These are phyloP conservation scores for Gastrophysa polygoni DNA, from an alignment of 2,888 invertebrate species.

Conservation along the genomic window DNA sequence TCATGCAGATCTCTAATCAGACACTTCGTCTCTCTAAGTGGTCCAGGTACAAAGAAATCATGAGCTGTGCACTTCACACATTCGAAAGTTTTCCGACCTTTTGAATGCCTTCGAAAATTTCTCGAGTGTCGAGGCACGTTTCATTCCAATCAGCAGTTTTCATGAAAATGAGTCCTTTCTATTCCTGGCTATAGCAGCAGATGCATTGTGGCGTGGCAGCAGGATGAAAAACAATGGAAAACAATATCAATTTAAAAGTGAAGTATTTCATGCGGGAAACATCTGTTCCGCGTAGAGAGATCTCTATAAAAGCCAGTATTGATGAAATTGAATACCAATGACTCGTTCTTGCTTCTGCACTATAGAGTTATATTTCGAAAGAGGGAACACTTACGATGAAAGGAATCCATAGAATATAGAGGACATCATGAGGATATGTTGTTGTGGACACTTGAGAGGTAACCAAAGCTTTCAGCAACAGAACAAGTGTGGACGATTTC, in stretches of 20 bases:
- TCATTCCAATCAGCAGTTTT: not conserved
- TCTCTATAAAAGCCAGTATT: no score
- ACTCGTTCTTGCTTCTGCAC: no score
- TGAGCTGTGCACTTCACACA: not conserved
- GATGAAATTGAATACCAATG: no score
- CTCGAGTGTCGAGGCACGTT: not conserved
- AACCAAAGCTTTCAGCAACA: no score
- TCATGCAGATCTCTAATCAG: not conserved
- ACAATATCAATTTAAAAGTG: not conserved
- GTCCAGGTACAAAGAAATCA: not conserved
- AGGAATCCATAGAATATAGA: no score
- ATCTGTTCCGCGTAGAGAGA: not conserved
- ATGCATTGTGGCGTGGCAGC: not conserved
- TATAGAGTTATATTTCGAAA: no score
- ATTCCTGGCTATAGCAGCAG: not conserved
- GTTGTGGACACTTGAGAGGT: no score
- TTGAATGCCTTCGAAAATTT: not conserved
- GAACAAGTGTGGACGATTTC: no score
- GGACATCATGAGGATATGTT: no score
- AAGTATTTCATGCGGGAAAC: not conserved
- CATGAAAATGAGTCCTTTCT: not conserved
- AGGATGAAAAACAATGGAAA: not conserved
- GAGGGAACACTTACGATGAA: no score
- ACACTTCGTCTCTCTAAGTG: not conserved
- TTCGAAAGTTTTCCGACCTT: not conserved